phyloP scores from a whole-genome alignment of 2,113 vertebrate genomes.

The Albula goreensis region DNA sequence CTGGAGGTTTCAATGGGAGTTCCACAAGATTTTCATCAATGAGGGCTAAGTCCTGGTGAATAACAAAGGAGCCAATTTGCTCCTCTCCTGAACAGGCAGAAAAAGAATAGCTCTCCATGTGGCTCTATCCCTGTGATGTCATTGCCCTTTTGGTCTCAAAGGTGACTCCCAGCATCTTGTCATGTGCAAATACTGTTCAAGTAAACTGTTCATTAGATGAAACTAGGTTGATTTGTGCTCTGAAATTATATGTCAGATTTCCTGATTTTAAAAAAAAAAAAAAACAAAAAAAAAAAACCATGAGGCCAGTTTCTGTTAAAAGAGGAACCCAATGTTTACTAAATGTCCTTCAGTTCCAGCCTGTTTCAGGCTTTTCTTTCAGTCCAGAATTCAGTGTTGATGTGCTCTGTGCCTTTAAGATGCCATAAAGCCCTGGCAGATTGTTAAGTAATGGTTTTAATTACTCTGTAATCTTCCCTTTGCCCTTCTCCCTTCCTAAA shows the following conservation, averaged over 20 bases:
- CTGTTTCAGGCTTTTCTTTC: neutral
- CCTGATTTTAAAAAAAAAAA: too few relatives aligned
- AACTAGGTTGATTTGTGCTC: neutral
- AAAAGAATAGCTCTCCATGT: neutral
- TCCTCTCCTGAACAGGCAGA: too few relatives aligned
- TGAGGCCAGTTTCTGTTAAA: neutral
- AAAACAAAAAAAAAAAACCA: too few relatives aligned
- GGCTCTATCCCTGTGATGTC: too few relatives aligned
- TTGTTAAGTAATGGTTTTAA: neutral
- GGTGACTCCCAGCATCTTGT: too few relatives aligned
- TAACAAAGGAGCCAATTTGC: too few relatives aligned
- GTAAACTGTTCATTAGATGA: neutral
- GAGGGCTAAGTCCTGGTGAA: too few relatives aligned
- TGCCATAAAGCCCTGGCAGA: neutral
- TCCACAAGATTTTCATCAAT: too few relatives aligned
- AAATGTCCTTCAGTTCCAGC: neutral
- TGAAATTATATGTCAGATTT: neutral
- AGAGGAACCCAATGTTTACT: neutral
- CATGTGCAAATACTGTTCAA: too few relatives aligned
- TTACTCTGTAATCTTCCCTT: slow-evolving; percentile 9
- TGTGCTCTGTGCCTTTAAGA: neutral
- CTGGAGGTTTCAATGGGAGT: too few relatives aligned
- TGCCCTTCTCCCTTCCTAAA: neutral
- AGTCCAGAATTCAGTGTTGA: neutral
- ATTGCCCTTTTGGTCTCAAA: too few relatives aligned